A percentile compares a stretch with the other conserved stretches of the same genome.
Conservation (phyloP, 2,888 invertebrate species). For the Chrysodeixis includens region DNA sequence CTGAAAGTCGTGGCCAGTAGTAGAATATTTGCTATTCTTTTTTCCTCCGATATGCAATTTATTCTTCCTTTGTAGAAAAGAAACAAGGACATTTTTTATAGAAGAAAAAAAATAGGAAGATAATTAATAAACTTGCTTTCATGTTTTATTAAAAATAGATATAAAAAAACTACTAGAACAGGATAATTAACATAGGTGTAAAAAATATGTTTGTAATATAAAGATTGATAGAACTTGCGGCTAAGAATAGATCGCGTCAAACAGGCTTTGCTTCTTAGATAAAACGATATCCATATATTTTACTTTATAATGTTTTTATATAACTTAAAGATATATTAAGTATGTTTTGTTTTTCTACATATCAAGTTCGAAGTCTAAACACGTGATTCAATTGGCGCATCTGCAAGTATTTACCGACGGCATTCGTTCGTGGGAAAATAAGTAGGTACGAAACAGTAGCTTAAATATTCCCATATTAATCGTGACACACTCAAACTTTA, state of each 20-base stretch:
- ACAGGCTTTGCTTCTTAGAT: background rate
- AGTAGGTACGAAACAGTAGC: conserved; percentile 19
- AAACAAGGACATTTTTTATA: too few species aligned
- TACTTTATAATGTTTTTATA: background rate
- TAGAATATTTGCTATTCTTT: conserved; percentile 11
- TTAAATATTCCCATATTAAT: background rate
- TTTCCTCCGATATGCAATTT: background rate
- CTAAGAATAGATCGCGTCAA: background rate
- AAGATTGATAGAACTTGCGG: background rate
- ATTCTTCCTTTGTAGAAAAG: background rate
- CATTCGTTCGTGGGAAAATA: conserved; percentile 30
- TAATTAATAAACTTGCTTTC: too few species aligned
- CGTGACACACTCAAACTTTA: background rate
- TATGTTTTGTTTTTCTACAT: conserved; percentile 9
- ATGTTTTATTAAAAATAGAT: too few species aligned
- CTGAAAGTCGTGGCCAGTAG: conserved; percentile 16
- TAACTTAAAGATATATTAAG: background rate
- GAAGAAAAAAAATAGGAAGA: too few species aligned
- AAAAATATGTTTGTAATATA: background rate
- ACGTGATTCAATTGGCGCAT: conserved; percentile 54
- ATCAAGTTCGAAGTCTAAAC: conserved; percentile 31
- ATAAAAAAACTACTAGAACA: background rate
- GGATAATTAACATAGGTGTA: background rate
- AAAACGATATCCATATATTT: background rate
- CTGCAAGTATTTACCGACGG: conserved; percentile 49